Percentiles rank a stretch among this genome's conserved stretches.
Evolutionary conservation across 2,113 vertebrate species (phyloP).

Genomic region (Larimichthys crocea): DNA sequence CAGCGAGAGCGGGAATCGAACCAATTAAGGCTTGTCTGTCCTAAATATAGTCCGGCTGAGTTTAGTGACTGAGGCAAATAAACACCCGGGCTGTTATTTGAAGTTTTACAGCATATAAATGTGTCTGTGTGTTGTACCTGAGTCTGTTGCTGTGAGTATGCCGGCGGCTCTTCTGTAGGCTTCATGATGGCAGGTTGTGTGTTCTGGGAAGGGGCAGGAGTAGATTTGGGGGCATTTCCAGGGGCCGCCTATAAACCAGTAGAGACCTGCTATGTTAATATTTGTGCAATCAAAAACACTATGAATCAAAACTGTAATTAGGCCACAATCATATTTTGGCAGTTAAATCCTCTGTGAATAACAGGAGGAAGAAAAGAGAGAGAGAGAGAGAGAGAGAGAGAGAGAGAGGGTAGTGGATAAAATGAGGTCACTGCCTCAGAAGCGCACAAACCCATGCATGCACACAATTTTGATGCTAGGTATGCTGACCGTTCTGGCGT

Average conservation of each 20-base stretch:
- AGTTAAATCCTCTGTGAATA: conserved; percentile 55
- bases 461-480: conserved; percentile 23
- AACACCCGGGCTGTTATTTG: too few relatives aligned
- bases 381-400: not conserved
- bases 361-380: conserved; percentile 32
- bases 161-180: conserved; percentile 95
- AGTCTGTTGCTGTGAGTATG: conserved; percentile 89
- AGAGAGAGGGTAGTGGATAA: conserved; percentile 14
- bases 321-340: conserved; percentile 54
- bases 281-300: conserved; percentile 22
- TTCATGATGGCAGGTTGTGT: conserved; percentile 99
- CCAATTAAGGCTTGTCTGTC: too few relatives aligned
- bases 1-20: too few relatives aligned
- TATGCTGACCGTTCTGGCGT: conserved; percentile 92
- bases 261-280: conserved; percentile 28
- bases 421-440: conserved; percentile 61
- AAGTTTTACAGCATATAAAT: too few relatives aligned
- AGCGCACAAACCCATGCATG: conserved; percentile 31
- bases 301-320: conserved; percentile 49
- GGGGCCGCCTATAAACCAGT: conserved; percentile 86
- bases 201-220: conserved; percentile 87
- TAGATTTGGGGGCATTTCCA: conserved; percentile 89
- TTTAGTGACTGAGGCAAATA: too few relatives aligned
- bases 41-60: too few relatives aligned
- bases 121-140: conserved; percentile 73